A percentile compares a stretch with the other conserved stretches of the same genome.
Evolutionary conservation across 1,140 invertebrate genomes (phyloP).

Genomic region (Temnothorax curvispinosus): DNA sequence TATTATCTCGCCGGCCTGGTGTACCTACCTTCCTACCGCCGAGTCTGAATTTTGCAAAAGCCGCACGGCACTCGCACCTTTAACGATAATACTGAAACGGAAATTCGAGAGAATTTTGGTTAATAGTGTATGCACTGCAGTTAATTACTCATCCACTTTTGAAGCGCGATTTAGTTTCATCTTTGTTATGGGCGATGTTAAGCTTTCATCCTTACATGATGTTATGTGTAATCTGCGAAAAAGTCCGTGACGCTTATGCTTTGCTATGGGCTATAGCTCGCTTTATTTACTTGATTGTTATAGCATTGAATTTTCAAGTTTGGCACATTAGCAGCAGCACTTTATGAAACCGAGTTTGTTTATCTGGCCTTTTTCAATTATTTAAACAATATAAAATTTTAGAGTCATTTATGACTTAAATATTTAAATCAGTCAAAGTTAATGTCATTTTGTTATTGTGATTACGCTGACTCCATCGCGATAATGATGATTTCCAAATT

Average conservation of each 20-base stretch:
- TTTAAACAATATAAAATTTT: neutral
- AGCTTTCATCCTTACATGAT: neutral
- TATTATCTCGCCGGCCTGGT: conserved; percentile 76
- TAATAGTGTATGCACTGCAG: neutral
- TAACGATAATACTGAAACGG: conserved; percentile 37
- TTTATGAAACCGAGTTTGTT: neutral
- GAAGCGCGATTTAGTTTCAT: neutral
- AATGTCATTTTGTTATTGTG: neutral
- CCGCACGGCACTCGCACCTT: conserved; percentile 32
- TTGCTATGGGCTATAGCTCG: no score
- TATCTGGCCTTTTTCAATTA: neutral
- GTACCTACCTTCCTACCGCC: conserved; percentile 56
- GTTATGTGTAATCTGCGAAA: neutral
- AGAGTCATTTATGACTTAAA: neutral
- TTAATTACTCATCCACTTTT: neutral
- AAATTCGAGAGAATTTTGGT: conserved; percentile 26
- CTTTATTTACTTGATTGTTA: neutral
- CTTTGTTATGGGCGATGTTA: neutral
- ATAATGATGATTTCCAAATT: neutral
- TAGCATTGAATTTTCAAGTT: no score
- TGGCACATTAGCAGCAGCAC: neutral
- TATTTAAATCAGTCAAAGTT: neutral
- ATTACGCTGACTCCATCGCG: neutral
- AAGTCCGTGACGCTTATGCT: neutral
- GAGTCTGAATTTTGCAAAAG: conserved; percentile 72